A percentile compares a stretch with the other conserved stretches of the same genome.
Evolutionary conservation across 2,797 vertebrate genomes (phyloP).

Genomic region (Brachyalestes nurse): DNA sequence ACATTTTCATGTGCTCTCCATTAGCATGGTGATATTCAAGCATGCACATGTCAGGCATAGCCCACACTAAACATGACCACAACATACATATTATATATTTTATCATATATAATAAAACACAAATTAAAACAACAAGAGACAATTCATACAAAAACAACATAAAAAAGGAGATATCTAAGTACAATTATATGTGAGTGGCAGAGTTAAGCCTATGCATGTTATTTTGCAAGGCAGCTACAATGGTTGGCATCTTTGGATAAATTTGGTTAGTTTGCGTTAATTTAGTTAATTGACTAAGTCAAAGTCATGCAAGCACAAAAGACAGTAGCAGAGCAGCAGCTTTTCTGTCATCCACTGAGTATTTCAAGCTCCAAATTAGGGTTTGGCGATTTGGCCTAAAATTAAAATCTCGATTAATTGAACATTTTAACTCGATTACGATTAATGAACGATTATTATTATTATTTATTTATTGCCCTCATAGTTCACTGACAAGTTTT

Average conservation of each 20-base stretch:
- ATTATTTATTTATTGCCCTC: too few relatives aligned
- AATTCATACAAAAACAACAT: slow-evolving; percentile 47
- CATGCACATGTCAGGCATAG: slow-evolving; percentile 19
- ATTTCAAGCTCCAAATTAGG: not conserved
- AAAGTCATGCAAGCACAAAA: slow-evolving; percentile 54
- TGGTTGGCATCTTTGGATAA: slow-evolving; percentile 54
- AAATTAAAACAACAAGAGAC: slow-evolving; percentile 46
- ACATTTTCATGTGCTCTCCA: slow-evolving; percentile 10
- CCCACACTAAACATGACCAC: not conserved
- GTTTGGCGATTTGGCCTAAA: too few relatives aligned
- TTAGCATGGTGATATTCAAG: not conserved
- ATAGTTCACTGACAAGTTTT: too few relatives aligned
- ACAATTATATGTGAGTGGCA: slow-evolving; percentile 58
- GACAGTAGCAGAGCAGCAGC: slow-evolving; percentile 64
- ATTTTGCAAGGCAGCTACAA: slow-evolving; percentile 66
- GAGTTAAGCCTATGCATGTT: slow-evolving; percentile 67
- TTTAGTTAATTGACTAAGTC: slow-evolving; percentile 44
- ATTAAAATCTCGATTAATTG: too few relatives aligned
- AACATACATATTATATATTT: slow-evolving; percentile 14
- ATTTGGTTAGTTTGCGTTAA: slow-evolving; percentile 53
- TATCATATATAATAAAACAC: slow-evolving; percentile 21
- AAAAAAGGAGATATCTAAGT: slow-evolving; percentile 35
- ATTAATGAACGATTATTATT: too few relatives aligned
- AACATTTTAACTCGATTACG: too few relatives aligned
- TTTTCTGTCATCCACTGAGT: slow-evolving; percentile 63